Percentiles rank a stretch among this genome's conserved stretches.
Evolutionary conservation across 2,888 invertebrate genomes (phyloP).

Genomic region (Plebejus argus): DNA sequence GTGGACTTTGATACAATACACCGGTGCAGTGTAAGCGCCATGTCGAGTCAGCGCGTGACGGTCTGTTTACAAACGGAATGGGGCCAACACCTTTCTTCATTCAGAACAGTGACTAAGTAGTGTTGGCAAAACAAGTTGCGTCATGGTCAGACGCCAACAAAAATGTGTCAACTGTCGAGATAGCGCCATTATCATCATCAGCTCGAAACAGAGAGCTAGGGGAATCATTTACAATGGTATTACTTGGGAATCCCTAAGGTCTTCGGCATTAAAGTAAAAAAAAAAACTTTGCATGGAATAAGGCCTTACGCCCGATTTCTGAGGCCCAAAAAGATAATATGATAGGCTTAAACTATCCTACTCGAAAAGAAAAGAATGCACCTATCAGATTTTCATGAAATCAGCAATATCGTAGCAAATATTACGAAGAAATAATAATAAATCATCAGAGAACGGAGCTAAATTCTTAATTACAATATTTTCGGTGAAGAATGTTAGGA

Average conservation of each 20-base stretch:
- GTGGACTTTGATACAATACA: background rate
- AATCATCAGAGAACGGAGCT: too few species aligned
- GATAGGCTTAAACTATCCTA: too few species aligned
- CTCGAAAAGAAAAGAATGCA: too few species aligned
- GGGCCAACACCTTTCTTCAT: slow-evolving; percentile 66
- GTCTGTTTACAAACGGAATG: slow-evolving; percentile 67
- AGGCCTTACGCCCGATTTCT: too few species aligned
- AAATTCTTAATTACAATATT: too few species aligned
- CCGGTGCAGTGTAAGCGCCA: background rate
- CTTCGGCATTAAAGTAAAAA: too few species aligned
- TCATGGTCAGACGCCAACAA: slow-evolving; percentile 46
- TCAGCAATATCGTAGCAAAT: too few species aligned
- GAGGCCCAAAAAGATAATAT: too few species aligned
- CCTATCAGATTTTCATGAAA: too few species aligned
- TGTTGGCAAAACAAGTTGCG: slow-evolving; percentile 72
- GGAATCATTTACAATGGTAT: background rate
- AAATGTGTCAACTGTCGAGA: slow-evolving; percentile 25
- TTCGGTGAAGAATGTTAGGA: background rate
- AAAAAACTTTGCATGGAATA: too few species aligned
- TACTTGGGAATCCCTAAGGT: background rate
- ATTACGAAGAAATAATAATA: too few species aligned
- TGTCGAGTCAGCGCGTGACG: slow-evolving; percentile 26
- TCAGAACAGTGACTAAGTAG: slow-evolving; percentile 70
- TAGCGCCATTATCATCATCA: slow-evolving; percentile 10
- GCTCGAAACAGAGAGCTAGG: background rate